Evolutionary conservation across 2,113 vertebrate genomes (phyloP).

Genomic region (Corydoras maculifer): DNA sequence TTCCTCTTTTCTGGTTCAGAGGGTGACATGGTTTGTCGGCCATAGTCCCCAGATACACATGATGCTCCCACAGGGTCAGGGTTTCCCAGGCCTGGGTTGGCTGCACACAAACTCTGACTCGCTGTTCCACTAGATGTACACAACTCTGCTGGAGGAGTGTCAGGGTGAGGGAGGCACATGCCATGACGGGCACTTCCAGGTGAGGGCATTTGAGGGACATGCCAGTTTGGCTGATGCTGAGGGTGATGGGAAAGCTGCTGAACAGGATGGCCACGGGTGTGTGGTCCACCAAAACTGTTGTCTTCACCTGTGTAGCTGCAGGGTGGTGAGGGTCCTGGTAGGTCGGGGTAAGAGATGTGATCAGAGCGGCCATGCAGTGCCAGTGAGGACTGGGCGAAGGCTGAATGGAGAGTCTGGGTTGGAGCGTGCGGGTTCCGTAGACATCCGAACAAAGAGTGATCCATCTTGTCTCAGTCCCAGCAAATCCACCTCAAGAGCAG

Average conservation of each 20-base stretch:
- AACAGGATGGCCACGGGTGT: conserved; percentile 66
- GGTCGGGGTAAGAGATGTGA: conserved; percentile 82
- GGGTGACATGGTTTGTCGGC: conserved; percentile 74
- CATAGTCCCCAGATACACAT: conserved; percentile 75
- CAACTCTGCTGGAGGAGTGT: conserved; percentile 72
- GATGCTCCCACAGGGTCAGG: conserved; percentile 66
- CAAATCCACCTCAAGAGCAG: conserved; percentile 27
- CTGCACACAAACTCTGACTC: conserved; percentile 70
- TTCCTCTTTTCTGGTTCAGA: conserved; percentile 73
- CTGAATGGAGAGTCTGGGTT: conserved; percentile 79
- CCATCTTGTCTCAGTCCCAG: conserved; percentile 73
- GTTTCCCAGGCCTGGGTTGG: conserved; percentile 60
- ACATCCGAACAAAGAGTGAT: conserved; percentile 90
- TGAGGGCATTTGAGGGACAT: conserved; percentile 78
- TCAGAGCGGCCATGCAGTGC: conserved; percentile 80
- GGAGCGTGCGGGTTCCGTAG: conserved; percentile 82
- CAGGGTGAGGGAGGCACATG: conserved; percentile 72
- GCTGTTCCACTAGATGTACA: conserved; percentile 55
- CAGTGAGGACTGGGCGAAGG: conserved; percentile 75
- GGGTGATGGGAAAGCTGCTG: conserved; percentile 55
- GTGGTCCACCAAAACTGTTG: conserved; percentile 71
- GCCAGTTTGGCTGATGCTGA: conserved; percentile 78
- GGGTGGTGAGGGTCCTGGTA: conserved; percentile 71
- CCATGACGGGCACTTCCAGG: conserved; percentile 63
- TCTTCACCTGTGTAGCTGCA: conserved; percentile 81